Percentiles rank a stretch among this genome's conserved stretches.
These are phyloP conservation scores for Leontopithecus rosalia DNA, from an alignment of 2,797 vertebrate species.

Conservation along the genomic window DNA sequence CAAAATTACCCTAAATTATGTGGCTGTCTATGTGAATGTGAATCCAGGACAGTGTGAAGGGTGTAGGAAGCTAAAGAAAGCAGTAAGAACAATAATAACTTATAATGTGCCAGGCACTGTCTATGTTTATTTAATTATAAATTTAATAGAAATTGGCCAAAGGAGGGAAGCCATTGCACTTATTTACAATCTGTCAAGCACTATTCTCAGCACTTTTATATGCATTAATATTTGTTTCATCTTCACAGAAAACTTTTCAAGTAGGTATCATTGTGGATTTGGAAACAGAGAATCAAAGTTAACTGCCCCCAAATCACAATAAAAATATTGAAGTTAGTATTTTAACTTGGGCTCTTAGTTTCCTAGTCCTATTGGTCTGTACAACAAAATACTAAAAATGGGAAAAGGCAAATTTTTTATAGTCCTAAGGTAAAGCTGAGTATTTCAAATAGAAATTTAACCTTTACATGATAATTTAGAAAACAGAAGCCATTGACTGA, in stretches of 20 bases:
- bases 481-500: neutral
- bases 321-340: neutral
- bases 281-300: neutral
- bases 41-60: neutral
- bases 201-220: neutral
- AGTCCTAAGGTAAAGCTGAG: neutral
- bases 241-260: neutral
- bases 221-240: neutral
- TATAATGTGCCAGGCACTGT: neutral
- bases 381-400: neutral
- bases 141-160: neutral
- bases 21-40: neutral
- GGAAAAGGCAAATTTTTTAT: neutral
- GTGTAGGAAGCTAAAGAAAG: neutral
- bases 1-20: neutral
- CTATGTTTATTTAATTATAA: neutral
- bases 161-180: neutral
- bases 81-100: neutral
- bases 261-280: neutral
- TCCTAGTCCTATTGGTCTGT: neutral
- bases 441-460: neutral
- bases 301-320: neutral
- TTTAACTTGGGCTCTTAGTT: neutral
- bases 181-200: neutral
- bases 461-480: neutral